Base-by-base conservation (phyloP, 1,140 invertebrate species). In the Meloidogyne chitwoodi region DNA sequence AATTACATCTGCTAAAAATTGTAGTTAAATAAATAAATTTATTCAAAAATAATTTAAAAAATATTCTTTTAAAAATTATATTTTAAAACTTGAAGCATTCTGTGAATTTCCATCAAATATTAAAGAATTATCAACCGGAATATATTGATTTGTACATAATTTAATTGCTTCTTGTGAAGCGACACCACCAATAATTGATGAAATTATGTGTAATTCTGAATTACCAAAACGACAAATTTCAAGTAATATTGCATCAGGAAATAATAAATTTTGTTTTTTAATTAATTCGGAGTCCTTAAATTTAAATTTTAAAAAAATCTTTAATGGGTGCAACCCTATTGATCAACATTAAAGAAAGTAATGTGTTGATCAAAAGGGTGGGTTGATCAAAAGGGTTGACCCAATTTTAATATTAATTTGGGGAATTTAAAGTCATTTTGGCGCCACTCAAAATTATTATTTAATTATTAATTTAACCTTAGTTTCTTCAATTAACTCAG, bases 101-200 rank as follows among this genome's bases (percentile, higher is more conserved):
- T 95, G 93, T 71, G 93, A 94, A 66, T 82, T 77, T 22, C 72
- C 81, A 74, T 98, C 95, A 88, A 96, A 96, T 80, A 98, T 92
- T 88, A 95, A 93, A 0, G 93, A 94, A 88, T 98, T 97, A 88
- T 97, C 92, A 56, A 99, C 90, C 14, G 96, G 95, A 85, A 95
- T 93, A 88, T 96, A 99, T 89, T 99, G 96, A 83, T 91, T 91
- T 1, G 96, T 99, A 64, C 98, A 91, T n/a, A 99, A 89, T 90
- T 99, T 99, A 74, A 99, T 97, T 3, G 92, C 91, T 90, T 99
- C 96, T 83, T 99, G 96, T 16, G 95, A 94, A 56, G 92, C 92
- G 86, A 93, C 92, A 2, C 95, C 96, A 80, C 91, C 93, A 75
- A 98, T 90, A 88, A 95, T 95, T 11, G 95, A 92, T 31, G 95